Conservation (phyloP, 2,888 invertebrate species). For the Chloroclystis v-ata region DNA sequence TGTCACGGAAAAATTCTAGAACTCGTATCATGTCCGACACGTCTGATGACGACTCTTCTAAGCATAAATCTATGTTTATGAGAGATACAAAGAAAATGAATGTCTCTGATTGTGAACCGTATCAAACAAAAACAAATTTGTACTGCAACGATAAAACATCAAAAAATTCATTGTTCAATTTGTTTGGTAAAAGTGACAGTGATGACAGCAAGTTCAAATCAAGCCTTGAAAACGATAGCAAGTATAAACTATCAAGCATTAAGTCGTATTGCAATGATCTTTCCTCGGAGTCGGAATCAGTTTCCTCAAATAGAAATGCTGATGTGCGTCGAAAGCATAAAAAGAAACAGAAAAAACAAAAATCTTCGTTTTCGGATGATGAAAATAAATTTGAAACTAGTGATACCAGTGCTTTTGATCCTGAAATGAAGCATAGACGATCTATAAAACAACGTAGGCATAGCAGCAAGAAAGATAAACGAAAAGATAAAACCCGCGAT, state of each 20-base stretch:
- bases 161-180: slow-evolving; percentile 59
- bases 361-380: slow-evolving; percentile 80
- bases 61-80: slow-evolving; percentile 60
- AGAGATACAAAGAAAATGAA: slow-evolving; percentile 78
- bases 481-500: slow-evolving; percentile 77
- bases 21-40: slow-evolving; percentile 88
- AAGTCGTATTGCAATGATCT: slow-evolving; percentile 61
- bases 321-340: slow-evolving; percentile 87
- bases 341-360: slow-evolving; percentile 89
- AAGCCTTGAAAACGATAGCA: slow-evolving; percentile 53
- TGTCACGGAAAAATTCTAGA: slow-evolving; percentile 82
- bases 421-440: slow-evolving; percentile 60
- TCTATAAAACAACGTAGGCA: slow-evolving; percentile 75
- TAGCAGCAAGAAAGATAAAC: slow-evolving; percentile 79
- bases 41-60: slow-evolving; percentile 82
- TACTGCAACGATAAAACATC: slow-evolving; percentile 50
- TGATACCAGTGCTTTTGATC: slow-evolving; percentile 41
- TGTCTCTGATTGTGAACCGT: slow-evolving; percentile 66
- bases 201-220: slow-evolving; percentile 66
- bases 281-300: slow-evolving; percentile 71
- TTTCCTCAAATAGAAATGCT: slow-evolving; percentile 58
- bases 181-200: slow-evolving; percentile 70
- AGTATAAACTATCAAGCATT: slow-evolving; percentile 49
- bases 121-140: slow-evolving; percentile 44
- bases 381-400: slow-evolving; percentile 62